phyloP scores from a whole-genome alignment of 2,888 invertebrate genomes.

The Drosophila birchii region DNA sequence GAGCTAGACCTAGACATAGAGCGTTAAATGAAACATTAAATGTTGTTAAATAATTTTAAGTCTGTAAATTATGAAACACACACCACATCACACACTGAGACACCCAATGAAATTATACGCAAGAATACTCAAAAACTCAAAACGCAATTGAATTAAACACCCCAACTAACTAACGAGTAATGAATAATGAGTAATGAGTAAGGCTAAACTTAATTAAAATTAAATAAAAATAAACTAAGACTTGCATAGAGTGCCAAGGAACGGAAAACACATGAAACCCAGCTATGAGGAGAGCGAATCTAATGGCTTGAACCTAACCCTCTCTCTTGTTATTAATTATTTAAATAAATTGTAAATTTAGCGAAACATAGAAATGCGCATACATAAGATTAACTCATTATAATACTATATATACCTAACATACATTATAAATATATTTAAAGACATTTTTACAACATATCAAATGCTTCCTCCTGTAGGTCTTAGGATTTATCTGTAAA shows the following conservation, averaged over 20 bases:
- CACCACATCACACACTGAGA: conserved; percentile 44
- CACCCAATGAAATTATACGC: conserved; percentile 70
- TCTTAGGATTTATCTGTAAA: conserved; percentile 45
- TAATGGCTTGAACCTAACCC: conserved; percentile 50
- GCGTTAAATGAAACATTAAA: conserved; percentile 82
- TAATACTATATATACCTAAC: conserved; percentile 22
- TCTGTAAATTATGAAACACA: conserved; percentile 74
- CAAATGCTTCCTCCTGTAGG: conserved; percentile 82
- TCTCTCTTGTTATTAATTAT: conserved; percentile 71
- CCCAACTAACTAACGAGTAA: conserved; percentile 20
- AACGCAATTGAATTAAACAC: conserved; percentile 39
- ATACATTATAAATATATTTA: conserved; percentile 33
- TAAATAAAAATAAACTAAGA: conserved; percentile 68
- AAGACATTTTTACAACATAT: conserved; percentile 82
- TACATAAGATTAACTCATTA: conserved; percentile 29
- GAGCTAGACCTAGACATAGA: conserved; percentile 38
- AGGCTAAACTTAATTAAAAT: conserved; percentile 59
- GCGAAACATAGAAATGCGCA: conserved; percentile 26
- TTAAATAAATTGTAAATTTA: conserved; percentile 70
- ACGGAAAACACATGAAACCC: conserved; percentile 18
- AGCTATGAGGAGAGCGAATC: conserved; percentile 20
- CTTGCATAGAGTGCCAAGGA: conserved; percentile 84
- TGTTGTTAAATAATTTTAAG: conserved; percentile 85
- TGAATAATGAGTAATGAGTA: conserved; percentile 9
- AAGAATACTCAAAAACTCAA: conserved; percentile 50